Evolutionary conservation across 2,888 invertebrate species (phyloP), one percentile per base, ranked within the genome.

Genomic region (Charanyca ferruginea): DNA sequence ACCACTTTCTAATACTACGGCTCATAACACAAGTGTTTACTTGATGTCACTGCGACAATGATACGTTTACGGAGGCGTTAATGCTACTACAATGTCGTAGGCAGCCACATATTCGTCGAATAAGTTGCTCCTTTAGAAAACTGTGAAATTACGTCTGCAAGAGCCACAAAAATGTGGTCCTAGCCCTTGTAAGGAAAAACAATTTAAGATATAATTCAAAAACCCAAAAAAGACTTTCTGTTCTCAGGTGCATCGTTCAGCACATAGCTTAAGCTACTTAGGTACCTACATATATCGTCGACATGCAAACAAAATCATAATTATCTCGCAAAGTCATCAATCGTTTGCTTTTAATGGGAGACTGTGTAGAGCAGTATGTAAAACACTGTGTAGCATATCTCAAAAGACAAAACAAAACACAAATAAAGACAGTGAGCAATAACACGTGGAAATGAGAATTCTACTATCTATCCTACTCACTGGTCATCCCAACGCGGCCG

Each of bases 21-120:
- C 75, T 83, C 78, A 80, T 73, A 81, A 61, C 73, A 77, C 49
- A 72, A 85, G 80, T 85, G 81, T 81, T 83, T 84, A 85, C 81
- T 76, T 65, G 70, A 68, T 80, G 82, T 80, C 83, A 73, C 73
- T 64, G 66, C 77, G 61, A 86, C 79, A 85, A 80, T 73, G 71
- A 77, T 74, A 80, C 60, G 65, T 77, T 79, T 81, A 80, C 52
- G 77, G 77, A 67, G 65, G 70, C 78, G 77, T 68, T 48, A 48
- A 49, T 60, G 62, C 67, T 74, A 73, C 64, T 60, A 66, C 45
- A 66, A 49, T 20, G 54, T 42, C 49, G 62, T 63, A 54, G 52
- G 51, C 49, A 60, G 45, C 57, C 49, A 58, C 45, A 64, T 35
- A 64, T 59, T 23, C 25, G 20, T 49, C 47, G 44, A 41, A n/a